Evolutionary conservation across 2,888 invertebrate species (phyloP).

Genomic region (Marasmarcha lunaedactyla): DNA sequence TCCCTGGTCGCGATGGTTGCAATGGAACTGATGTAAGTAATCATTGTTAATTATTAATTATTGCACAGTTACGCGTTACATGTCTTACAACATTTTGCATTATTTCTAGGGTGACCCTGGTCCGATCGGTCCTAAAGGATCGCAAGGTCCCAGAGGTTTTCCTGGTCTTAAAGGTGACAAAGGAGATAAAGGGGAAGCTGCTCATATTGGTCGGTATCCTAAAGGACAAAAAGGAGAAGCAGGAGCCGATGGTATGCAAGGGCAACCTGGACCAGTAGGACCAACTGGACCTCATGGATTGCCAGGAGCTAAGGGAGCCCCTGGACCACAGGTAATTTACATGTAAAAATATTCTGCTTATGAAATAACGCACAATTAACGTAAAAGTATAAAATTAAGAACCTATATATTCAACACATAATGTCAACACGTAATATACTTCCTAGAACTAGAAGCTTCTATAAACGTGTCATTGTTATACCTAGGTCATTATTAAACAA

Average conservation of each 20-base stretch:
- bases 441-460: too few species aligned
- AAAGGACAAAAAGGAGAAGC: constrained; percentile 91
- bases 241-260: constrained; percentile 79
- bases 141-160: constrained; percentile 81
- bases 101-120: constrained; percentile 79
- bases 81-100: too few species aligned
- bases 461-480: too few species aligned
- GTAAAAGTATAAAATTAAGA: too few species aligned
- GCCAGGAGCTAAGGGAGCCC: constrained; percentile 72
- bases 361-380: too few species aligned
- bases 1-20: constrained; percentile 92
- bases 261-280: constrained; percentile 74
- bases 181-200: constrained; percentile 86
- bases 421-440: too few species aligned
- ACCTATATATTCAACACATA: too few species aligned
- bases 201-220: constrained; percentile 75
- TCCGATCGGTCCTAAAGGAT: constrained; percentile 75
- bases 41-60: neutral
- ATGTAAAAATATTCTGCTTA: neutral
- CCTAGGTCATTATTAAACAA: too few species aligned
- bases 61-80: too few species aligned
- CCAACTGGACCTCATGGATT: constrained; percentile 71
- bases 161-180: constrained; percentile 75
- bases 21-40: constrained; percentile 91
- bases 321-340: constrained; percentile 67